A percentile compares a stretch with the other conserved stretches of the same genome.
phyloP scores from a whole-genome alignment of 2,888 invertebrate genomes.

The Adelphocoris suturalis region DNA sequence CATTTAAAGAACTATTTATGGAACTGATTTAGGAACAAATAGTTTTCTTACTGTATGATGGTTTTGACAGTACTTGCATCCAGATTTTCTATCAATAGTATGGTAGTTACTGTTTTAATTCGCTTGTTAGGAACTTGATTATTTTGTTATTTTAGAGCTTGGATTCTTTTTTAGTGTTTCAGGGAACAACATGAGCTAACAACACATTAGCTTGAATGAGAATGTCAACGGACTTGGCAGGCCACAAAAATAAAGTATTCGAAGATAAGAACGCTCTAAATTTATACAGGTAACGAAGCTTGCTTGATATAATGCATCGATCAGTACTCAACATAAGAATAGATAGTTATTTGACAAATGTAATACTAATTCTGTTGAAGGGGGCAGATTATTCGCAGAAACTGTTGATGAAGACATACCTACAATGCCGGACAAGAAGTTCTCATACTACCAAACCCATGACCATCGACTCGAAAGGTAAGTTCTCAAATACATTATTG shows the following conservation, averaged over 20 bases:
- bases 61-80: not conserved
- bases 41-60: too few species aligned
- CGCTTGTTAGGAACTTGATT: too few species aligned
- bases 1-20: too few species aligned
- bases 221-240: not conserved
- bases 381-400: slow-evolving; percentile 59
- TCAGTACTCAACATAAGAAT: not conserved
- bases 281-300: slow-evolving; percentile 43
- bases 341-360: too few species aligned
- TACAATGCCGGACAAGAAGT: slow-evolving; percentile 27
- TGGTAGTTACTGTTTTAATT: too few species aligned
- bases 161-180: not conserved
- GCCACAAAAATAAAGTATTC: not conserved
- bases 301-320: not conserved
- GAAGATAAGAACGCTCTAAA: slow-evolving; percentile 38
- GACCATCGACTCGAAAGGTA: slow-evolving; percentile 59
- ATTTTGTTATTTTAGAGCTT: too few species aligned
- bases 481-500: not conserved
- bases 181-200: not conserved
- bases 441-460: slow-evolving; percentile 15
- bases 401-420: slow-evolving; percentile 26
- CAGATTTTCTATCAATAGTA: too few species aligned
- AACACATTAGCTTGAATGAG: not conserved
- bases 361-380: slow-evolving; percentile 17
- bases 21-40: too few species aligned